These are phyloP conservation scores for Podarcis cretensis DNA, from an alignment of 2,113 vertebrate species.

Conservation along the genomic window DNA sequence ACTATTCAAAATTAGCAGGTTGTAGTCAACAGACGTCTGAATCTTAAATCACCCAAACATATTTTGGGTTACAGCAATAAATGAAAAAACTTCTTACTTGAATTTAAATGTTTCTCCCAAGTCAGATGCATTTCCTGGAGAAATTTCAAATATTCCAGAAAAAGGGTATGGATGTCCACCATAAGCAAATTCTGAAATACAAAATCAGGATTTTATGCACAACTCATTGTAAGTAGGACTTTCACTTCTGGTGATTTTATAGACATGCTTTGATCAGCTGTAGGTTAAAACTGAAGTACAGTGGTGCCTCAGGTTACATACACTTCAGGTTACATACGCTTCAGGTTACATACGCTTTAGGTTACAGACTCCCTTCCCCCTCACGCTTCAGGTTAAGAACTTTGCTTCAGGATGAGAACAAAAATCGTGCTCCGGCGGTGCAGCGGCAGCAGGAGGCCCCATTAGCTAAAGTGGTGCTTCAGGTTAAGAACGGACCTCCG, in stretches of 20 bases:
- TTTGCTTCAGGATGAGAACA: no score
- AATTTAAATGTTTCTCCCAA: constrained; percentile 99
- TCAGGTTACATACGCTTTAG: no score
- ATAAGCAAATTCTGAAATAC: constrained; percentile 95
- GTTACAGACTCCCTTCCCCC: no score
- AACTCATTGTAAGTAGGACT: not conserved
- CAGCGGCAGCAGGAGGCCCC: no score
- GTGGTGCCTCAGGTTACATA: no score
- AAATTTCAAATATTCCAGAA: constrained; percentile 99
- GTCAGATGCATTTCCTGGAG: constrained; percentile 94
- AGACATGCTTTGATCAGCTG: not conserved
- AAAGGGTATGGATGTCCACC: constrained; percentile 98
- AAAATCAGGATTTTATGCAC: constrained; percentile 69
- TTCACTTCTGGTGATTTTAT: not conserved
- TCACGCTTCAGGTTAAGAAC: no score
- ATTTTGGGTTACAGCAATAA: constrained; percentile 18
- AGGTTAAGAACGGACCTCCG: no score
- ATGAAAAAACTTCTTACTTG: constrained; percentile 84
- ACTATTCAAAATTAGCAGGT: not conserved
- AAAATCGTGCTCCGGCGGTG: no score
- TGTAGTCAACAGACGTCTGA: not conserved
- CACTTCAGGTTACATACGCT: no score
- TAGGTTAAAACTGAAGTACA: not conserved
- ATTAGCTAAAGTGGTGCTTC: no score
- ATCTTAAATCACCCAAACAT: not conserved